Conservation (phyloP, 2,888 invertebrate species). For the Leptothorax acervorum region DNA sequence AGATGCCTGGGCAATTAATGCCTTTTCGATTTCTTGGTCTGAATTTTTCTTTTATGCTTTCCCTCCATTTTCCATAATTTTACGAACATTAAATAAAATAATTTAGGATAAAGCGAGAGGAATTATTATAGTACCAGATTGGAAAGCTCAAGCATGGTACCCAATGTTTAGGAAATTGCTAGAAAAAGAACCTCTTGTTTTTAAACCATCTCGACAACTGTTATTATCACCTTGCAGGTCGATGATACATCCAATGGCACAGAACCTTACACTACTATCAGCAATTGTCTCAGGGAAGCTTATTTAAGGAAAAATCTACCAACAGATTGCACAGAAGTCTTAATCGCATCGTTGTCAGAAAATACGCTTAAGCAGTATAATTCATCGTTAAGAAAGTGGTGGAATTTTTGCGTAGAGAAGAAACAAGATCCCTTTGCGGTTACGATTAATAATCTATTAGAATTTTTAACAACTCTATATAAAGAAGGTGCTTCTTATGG, state of each 20-base stretch:
- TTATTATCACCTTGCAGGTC: conserved; percentile 68
- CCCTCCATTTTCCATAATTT: conserved; percentile 7
- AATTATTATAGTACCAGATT: conserved; percentile 50
- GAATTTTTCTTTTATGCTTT: not conserved
- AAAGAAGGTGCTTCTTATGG: conserved; percentile 51
- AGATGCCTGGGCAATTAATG: not conserved
- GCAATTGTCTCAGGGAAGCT: conserved; percentile 69
- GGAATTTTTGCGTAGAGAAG: not conserved
- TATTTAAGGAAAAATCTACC: conserved; percentile 60
- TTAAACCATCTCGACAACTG: conserved; percentile 69
- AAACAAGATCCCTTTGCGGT: conserved; percentile 13
- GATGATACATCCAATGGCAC: conserved; percentile 66
- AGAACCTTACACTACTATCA: conserved; percentile 72
- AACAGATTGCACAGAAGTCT: conserved; percentile 54
- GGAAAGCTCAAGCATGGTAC: conserved; percentile 75
- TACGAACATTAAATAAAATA: conserved; percentile 8
- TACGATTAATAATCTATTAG: conserved; percentile 5
- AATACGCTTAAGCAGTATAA: conserved; percentile 43
- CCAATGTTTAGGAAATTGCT: conserved; percentile 59
- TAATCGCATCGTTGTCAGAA: conserved; percentile 49
- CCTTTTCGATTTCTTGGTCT: not conserved
- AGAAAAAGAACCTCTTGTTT: conserved; percentile 53
- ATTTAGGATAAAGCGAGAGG: not conserved
- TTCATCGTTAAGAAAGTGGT: not conserved
- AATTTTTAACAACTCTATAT: conserved; percentile 55